Evolutionary conservation across 2,888 invertebrate species (phyloP).

Genomic region (Poecilus cupreus): DNA sequence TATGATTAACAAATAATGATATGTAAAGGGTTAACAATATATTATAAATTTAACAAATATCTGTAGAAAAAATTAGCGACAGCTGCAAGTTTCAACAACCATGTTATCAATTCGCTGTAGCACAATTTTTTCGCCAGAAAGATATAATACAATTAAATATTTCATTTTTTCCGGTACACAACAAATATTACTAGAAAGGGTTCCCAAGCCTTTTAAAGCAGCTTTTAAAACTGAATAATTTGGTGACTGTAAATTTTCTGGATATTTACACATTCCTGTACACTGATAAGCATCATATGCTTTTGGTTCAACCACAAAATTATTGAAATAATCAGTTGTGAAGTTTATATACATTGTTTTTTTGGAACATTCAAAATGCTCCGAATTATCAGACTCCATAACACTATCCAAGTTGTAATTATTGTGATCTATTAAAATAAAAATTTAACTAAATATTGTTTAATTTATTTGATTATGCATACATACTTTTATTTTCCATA

Average conservation of each 20-base stretch:
- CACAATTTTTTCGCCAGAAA: conserved; percentile 11
- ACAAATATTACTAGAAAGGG: background rate
- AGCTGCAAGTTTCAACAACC: conserved; percentile 43
- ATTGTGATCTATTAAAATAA: conserved; percentile 3
- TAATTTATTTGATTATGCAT: background rate
- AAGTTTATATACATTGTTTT: conserved; percentile 38
- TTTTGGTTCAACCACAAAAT: conserved; percentile 32
- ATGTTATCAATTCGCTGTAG: conserved; percentile 30
- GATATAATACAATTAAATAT: conserved; percentile 36
- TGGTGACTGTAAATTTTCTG: conserved; percentile 9
- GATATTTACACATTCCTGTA: conserved; percentile 26
- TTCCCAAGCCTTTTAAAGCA: background rate
- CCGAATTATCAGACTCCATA: background rate
- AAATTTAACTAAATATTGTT: background rate
- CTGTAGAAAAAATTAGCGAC: conserved; percentile 35
- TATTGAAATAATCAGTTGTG: conserved; percentile 11
- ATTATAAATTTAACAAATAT: conserved; percentile 6
- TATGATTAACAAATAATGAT: no score
- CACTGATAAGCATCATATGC: conserved; percentile 47
- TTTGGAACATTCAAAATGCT: background rate
- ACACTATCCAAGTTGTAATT: background rate
- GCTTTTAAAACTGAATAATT: conserved; percentile 35
- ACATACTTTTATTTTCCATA: conserved; percentile 3
- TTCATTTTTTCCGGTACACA: conserved; percentile 46
- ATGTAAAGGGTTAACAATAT: background rate